Percentiles rank a stretch among this genome's conserved stretches.
Conservation (phyloP, 1,140 invertebrate species). For the Bombus waltoni region DNA sequence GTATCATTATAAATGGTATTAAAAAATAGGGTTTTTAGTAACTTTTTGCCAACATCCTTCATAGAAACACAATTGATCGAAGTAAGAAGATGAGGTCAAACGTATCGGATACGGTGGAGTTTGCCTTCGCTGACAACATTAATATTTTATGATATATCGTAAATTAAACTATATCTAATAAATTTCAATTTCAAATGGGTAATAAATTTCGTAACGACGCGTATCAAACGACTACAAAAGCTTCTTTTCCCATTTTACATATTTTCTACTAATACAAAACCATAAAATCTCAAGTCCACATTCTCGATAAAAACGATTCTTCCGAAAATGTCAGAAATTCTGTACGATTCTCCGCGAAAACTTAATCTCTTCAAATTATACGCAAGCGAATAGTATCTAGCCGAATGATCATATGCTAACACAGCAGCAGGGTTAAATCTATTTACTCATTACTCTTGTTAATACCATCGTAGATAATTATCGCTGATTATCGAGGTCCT, state of each 20-base stretch:
- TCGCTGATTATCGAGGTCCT: background rate
- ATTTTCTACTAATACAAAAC: too few species aligned
- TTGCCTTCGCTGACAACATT: background rate
- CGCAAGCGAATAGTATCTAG: background rate
- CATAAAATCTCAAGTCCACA: too few species aligned
- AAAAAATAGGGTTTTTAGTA: background rate
- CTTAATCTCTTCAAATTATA: background rate
- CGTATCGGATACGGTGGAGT: background rate
- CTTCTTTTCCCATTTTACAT: too few species aligned
- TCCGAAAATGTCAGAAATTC: background rate
- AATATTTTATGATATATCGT: background rate
- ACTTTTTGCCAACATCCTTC: background rate
- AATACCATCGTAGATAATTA: conserved; percentile 3
- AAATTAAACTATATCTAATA: background rate
- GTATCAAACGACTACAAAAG: too few species aligned
- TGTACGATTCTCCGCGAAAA: background rate
- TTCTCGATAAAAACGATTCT: too few species aligned
- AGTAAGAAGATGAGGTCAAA: background rate
- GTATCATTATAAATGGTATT: too few species aligned
- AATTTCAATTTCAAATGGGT: background rate
- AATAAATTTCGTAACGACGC: background rate
- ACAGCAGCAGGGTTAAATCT: background rate
- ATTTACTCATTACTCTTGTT: background rate
- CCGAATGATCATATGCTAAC: background rate
- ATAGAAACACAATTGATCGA: background rate